Percentiles rank a stretch among this genome's conserved stretches.
These are phyloP conservation scores for Dermatemys mawii DNA, from an alignment of 2,113 vertebrate genomes.

Conservation along the genomic window DNA sequence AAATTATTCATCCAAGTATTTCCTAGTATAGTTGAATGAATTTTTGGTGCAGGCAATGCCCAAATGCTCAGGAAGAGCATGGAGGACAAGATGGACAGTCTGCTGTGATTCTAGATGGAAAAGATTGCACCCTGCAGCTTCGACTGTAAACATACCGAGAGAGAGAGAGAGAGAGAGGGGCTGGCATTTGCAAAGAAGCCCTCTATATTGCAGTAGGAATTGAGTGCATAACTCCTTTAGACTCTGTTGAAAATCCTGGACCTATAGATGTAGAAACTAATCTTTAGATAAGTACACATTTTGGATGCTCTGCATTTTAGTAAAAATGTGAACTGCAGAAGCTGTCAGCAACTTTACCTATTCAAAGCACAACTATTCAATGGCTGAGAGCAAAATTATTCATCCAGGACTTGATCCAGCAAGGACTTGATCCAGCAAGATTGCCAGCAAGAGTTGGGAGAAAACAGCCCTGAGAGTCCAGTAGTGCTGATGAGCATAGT, in stretches of 20 bases:
- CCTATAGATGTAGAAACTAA: neutral
- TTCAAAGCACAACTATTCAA: neutral
- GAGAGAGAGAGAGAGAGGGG: neutral
- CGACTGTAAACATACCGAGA: accelerated
- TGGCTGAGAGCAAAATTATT: conserved; percentile 19
- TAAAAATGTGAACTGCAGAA: neutral
- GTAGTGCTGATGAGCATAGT: neutral
- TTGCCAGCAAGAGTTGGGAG: neutral
- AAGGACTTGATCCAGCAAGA: neutral
- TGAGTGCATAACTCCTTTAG: neutral
- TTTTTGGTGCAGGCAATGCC: neutral
- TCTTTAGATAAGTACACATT: neutral
- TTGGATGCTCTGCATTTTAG: neutral
- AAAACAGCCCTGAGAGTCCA: neutral
- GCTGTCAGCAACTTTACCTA: neutral
- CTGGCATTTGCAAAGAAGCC: neutral
- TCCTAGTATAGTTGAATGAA: neutral
- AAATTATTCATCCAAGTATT: neutral
- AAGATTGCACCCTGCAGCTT: neutral
- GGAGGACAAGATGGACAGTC: neutral
- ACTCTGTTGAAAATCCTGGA: neutral
- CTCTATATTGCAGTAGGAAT: conserved; percentile 16
- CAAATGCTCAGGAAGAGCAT: neutral
- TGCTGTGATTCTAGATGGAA: neutral
- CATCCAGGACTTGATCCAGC: neutral